Percentiles rank a stretch among this genome's conserved stretches.
Conservation (phyloP, 2,888 invertebrate genomes). For the Norana najaformis region DNA sequence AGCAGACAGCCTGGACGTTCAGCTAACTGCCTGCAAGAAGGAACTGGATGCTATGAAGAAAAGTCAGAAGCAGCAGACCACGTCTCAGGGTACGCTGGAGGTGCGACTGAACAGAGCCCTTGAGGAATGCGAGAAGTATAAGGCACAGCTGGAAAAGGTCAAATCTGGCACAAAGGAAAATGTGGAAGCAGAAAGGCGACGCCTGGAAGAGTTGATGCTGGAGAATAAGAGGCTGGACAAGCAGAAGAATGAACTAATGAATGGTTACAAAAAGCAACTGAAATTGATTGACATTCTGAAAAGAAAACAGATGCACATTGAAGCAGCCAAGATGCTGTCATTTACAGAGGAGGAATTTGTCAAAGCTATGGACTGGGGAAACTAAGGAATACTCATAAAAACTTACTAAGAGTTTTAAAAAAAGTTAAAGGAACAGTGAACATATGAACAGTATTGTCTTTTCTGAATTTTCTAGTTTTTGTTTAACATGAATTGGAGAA, state of each 20-base stretch:
- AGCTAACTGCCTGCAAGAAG: constrained; percentile 55
- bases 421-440: too few relatives aligned
- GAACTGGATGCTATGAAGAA: constrained; percentile 66
- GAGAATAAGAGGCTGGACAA: constrained; percentile 62
- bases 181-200: constrained; percentile 52
- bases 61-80: constrained; percentile 63
- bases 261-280: constrained; percentile 64
- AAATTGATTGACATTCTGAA: constrained; percentile 64
- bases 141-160: constrained; percentile 57
- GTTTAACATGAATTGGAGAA: too few relatives aligned
- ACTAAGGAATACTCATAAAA: constrained; percentile 37
- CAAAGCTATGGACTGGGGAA: constrained; percentile 63
- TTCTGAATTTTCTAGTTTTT: too few relatives aligned
- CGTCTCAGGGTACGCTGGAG: constrained; percentile 63
- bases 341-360: constrained; percentile 65
- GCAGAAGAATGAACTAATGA: constrained; percentile 63
- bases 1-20: constrained; percentile 56
- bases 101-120: constrained; percentile 65
- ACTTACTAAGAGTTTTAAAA: neutral
- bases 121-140: constrained; percentile 66
- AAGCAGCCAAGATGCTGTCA: constrained; percentile 63
- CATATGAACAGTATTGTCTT: too few relatives aligned
- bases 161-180: constrained; percentile 58
- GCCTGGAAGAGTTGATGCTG: constrained; percentile 57
- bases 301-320: constrained; percentile 64